phyloP scores from a whole-genome alignment of 2,113 vertebrate species.

The Struthidea cinerea region DNA sequence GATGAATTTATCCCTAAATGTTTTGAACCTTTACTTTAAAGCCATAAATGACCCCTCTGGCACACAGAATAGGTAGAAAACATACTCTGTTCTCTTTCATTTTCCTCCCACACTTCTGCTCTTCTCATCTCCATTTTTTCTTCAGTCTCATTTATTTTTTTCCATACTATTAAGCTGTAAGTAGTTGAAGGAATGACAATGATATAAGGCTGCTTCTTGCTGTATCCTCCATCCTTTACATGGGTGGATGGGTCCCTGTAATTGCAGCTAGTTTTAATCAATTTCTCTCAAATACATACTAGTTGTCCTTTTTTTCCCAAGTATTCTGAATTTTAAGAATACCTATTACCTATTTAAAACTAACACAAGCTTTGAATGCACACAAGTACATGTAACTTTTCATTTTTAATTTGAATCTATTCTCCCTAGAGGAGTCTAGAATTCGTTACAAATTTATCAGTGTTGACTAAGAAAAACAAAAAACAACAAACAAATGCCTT shows the following conservation, averaged over 20 bases:
- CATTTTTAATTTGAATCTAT: slow-evolving; percentile 26
- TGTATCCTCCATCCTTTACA: neutral
- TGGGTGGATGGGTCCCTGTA: slow-evolving; percentile 5
- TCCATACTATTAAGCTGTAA: slow-evolving; percentile 16
- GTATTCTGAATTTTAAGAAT: neutral
- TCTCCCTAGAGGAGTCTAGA: neutral
- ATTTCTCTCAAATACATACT: slow-evolving; percentile 1
- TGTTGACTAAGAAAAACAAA: neutral
- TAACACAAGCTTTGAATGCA: neutral
- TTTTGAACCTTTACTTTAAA: neutral
- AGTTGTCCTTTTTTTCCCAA: neutral
- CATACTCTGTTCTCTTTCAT: neutral
- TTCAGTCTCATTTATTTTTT: slow-evolving; percentile 20
- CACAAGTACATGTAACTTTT: neutral
- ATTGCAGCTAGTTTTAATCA: slow-evolving; percentile 36
- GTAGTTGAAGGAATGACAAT: slow-evolving; percentile 30
- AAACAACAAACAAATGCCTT: neutral
- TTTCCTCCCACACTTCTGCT: slow-evolving; percentile 24
- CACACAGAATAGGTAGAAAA: neutral
- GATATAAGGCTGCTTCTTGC: slow-evolving; percentile 12
- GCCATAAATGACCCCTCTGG: neutral
- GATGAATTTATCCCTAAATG: neutral
- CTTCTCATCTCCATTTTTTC: neutral
- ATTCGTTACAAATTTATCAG: slow-evolving; percentile 4
- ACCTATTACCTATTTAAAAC: neutral